Evolutionary conservation across 2,888 invertebrate genomes (phyloP), one percentile per base, ranked within the genome.

Genomic region (Polydrusus cervinus): DNA sequence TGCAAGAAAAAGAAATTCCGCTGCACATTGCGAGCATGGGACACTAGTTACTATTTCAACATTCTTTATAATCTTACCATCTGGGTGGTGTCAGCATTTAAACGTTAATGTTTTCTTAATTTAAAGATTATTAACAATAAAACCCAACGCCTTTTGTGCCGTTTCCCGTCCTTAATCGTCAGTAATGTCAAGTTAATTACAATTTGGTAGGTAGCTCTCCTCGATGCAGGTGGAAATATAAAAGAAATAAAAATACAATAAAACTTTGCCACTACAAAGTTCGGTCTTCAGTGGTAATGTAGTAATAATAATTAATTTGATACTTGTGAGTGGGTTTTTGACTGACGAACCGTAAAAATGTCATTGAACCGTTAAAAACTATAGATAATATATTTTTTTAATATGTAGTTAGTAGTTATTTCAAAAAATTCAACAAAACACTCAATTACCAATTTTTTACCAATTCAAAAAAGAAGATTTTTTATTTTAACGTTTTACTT

Each of bases 101-200:
- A 74, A 60, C 62, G 51, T 75, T 64, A 69, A 71, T 71, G 38
- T 71, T 76, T 69, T 74, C 76, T 77, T 77, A 81, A 83, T 83
- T 80, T 81, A 78, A 78, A 77, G 78, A 75, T 75, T 72, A 38
- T 38, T 57, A 57, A 57, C 16, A 57, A 57, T 57, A 57, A 77
- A 79, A 77, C 77, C 78, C 78, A 76, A 75, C 73, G 79, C 82
- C 78, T 82, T 55, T 82, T 82, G 81, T 83, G 81, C 76, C 73
- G 82, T 82, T 84, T 84, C 83, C 84, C 82, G 84, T 84, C 82
- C 80, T 83, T 83, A 83, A 83, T 83, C 81, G 82, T 80, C 79
- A 79, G 78, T 82, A 81, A 81, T 81, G 81, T 82, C 82, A 83
- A 84, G 82, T 84, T 83, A 83, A 84, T 83, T 82, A 80, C 79